These are phyloP conservation scores for Eudasyphora cyanicolor DNA, from an alignment of 2,888 invertebrate species.

Conservation along the genomic window DNA sequence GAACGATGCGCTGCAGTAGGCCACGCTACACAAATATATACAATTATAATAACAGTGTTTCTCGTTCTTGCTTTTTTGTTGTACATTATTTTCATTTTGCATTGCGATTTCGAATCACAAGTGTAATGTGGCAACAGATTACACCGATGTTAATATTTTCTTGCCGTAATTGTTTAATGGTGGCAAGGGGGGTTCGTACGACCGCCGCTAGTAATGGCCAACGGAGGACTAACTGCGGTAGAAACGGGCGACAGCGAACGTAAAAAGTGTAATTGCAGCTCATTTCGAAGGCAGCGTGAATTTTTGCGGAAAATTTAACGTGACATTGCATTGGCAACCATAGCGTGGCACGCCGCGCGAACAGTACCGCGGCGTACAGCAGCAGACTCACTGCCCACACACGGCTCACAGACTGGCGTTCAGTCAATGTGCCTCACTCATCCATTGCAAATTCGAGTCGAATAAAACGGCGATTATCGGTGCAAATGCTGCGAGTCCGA, in stretches of 20 bases:
- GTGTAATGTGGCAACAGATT: constrained; percentile 6
- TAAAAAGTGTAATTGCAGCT: constrained; percentile 47
- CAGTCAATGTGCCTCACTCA: background rate
- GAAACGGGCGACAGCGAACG: background rate
- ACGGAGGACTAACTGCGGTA: background rate
- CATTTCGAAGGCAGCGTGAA: constrained; percentile 64
- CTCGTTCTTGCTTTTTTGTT: too few relatives aligned
- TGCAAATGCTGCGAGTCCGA: constrained; percentile 26
- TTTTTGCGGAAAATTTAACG: constrained; percentile 69
- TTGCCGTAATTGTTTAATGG: background rate
- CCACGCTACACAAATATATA: background rate
- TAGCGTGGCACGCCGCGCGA: constrained; percentile 43
- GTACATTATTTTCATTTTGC: background rate
- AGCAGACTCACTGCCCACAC: constrained; percentile 21
- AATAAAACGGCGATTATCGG: constrained; percentile 58
- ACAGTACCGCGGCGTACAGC: constrained; percentile 22
- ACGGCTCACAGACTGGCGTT: background rate
- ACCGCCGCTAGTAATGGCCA: background rate
- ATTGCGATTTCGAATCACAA: background rate
- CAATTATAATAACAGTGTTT: constrained; percentile 8
- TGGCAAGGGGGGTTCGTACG: constrained; percentile 5
- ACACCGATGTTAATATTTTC: background rate
- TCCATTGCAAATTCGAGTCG: constrained; percentile 14
- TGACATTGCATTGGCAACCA: constrained; percentile 61
- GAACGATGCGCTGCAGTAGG: too few relatives aligned